Evolutionary conservation across 2,888 invertebrate species (phyloP).

Genomic region (Aporophyla nigra): DNA sequence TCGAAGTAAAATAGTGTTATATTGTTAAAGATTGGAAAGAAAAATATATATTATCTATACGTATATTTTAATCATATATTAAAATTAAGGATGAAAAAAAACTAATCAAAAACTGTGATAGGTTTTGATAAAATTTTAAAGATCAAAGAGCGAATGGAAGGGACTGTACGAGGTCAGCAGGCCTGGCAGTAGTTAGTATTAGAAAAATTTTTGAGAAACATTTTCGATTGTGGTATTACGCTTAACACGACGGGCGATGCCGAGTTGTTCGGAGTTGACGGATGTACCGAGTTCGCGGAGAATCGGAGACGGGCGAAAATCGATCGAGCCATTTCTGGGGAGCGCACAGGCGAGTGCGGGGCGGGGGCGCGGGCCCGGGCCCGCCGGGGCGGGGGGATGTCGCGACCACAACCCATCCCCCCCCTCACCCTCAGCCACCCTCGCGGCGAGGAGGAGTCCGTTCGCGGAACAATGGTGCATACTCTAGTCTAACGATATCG

Average conservation of each 20-base stretch:
- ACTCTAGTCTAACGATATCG: conserved; percentile 85
- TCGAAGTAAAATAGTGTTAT: conserved; percentile 89
- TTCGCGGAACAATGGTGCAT: conserved; percentile 88
- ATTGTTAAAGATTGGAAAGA: conserved; percentile 89
- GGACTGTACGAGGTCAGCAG: conserved; percentile 67
- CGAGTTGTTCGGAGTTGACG: conserved; percentile 62
- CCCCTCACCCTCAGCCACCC: conserved; percentile 61
- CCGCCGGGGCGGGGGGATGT: conserved; percentile 68
- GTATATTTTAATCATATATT: conserved; percentile 91
- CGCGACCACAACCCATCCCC: conserved; percentile 61
- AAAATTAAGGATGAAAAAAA: conserved; percentile 89
- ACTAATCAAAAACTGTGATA: conserved; percentile 91
- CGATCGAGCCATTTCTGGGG: conserved; percentile 68
- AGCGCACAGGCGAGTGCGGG: conserved; percentile 64
- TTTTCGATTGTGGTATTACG: conserved; percentile 76
- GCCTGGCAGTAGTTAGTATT: conserved; percentile 79
- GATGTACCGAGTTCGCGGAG: conserved; percentile 54
- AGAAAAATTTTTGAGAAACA: conserved; percentile 81
- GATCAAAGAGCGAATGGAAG: conserved; percentile 73
- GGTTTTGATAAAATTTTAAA: conserved; percentile 91
- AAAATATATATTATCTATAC: conserved; percentile 89
- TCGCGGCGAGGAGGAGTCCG: conserved; percentile 74
- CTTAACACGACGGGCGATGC: conserved; percentile 63
- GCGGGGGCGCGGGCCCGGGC: conserved; percentile 68
- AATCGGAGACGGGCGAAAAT: conserved; percentile 63